Evolutionary conservation across 92 coral and sea anemone genomes (phyloP).

Genomic region (Zoanthus gigantus): DNA sequence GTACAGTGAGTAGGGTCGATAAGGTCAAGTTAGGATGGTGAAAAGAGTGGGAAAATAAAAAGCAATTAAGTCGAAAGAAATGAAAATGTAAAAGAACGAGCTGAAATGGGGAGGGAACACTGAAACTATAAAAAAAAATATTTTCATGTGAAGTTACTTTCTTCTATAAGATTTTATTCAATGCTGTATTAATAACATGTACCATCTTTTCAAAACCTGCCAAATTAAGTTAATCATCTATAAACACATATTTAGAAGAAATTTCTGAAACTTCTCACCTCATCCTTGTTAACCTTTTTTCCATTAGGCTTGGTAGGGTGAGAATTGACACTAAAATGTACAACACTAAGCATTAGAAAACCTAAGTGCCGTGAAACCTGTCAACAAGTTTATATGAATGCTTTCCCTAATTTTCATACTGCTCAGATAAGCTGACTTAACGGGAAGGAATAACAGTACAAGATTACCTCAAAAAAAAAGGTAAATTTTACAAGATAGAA

Average conservation of each 20-base stretch:
- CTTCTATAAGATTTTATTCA: too few species aligned
- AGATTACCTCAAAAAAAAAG: too few species aligned
- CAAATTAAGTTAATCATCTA: background rate
- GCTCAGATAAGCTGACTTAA: too few species aligned
- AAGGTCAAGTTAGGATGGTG: background rate
- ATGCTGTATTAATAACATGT: background rate
- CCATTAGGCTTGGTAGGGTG: constrained; percentile 24
- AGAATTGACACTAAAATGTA: background rate
- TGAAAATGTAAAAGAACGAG: background rate
- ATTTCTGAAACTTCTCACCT: constrained; percentile 2
- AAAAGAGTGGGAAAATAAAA: too few species aligned
- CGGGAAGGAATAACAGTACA: too few species aligned
- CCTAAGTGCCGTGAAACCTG: background rate
- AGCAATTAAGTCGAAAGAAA: background rate
- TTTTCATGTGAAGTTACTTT: too few species aligned
- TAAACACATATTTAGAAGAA: background rate
- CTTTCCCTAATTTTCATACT: background rate
- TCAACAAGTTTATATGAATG: background rate
- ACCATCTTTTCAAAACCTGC: background rate
- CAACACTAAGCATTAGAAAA: background rate
- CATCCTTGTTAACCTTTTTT: constrained; percentile 35
- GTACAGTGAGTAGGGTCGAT: background rate
- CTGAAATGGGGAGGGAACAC: too few species aligned
- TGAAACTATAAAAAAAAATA: too few species aligned
- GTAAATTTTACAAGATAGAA: too few species aligned